A percentile compares a stretch with the other conserved stretches of the same genome.
phyloP scores from a whole-genome alignment of 2,113 vertebrate genomes.

The Alligator mississippiensis region DNA sequence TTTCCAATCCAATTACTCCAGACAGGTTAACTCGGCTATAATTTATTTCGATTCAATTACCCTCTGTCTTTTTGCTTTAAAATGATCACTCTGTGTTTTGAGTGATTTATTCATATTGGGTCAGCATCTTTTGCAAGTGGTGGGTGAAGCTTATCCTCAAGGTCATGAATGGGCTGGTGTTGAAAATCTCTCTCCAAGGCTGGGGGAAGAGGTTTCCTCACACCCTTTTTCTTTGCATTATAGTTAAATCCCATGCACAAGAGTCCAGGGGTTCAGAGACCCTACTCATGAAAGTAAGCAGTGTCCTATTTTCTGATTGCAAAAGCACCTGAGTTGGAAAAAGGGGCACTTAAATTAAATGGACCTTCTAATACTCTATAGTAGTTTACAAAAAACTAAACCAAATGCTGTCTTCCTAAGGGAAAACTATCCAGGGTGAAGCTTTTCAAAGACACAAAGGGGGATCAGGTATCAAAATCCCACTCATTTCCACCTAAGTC shows the following conservation, averaged over 20 bases:
- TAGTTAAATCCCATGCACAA: conserved; percentile 54
- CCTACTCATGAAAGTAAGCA: conserved; percentile 36
- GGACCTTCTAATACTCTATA: conserved; percentile 14
- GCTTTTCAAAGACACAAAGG: background rate
- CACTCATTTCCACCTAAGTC: background rate
- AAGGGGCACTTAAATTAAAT: conserved; percentile 57
- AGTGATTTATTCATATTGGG: conserved; percentile 54
- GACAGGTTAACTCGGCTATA: conserved; percentile 74
- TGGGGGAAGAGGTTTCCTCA: conserved; percentile 7
- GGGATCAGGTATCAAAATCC: background rate
- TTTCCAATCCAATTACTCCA: conserved; percentile 74
- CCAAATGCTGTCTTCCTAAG: conserved; percentile 16
- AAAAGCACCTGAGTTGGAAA: conserved; percentile 43
- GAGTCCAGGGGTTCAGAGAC: conserved; percentile 34
- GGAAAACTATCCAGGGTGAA: background rate
- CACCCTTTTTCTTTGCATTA: background rate
- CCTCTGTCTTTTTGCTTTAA: background rate
- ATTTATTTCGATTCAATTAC: conserved; percentile 71
- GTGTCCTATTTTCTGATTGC: background rate
- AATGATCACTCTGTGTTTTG: conserved; percentile 42
- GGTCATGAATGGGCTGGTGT: conserved; percentile 29
- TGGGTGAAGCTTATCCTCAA: conserved; percentile 35
- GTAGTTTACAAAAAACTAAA: conserved; percentile 11
- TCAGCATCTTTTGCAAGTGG: conserved; percentile 47
- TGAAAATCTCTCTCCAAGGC: conserved; percentile 34